A percentile compares a stretch with the other conserved stretches of the same genome.
phyloP scores from a whole-genome alignment of 1,140 invertebrate genomes.

The Trachymyrmex septentrionalis region DNA sequence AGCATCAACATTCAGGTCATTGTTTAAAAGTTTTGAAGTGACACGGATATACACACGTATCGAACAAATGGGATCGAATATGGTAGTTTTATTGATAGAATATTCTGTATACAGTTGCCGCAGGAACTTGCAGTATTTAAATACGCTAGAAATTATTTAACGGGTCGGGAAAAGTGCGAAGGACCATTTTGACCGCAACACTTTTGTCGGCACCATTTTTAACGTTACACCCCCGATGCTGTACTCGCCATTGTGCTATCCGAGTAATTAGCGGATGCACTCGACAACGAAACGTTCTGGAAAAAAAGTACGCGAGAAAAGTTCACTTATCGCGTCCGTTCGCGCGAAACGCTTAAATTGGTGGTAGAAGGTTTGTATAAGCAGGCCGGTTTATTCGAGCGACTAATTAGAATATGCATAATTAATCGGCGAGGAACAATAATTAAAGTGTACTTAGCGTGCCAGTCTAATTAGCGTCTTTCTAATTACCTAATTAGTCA shows the following conservation, averaged over 20 bases:
- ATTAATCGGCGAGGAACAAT: constrained; percentile 71
- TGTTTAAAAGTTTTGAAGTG: constrained; percentile 5
- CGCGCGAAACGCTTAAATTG: constrained; percentile 47
- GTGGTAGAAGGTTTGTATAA: constrained; percentile 34
- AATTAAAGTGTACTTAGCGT: constrained; percentile 67
- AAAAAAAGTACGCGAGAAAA: constrained; percentile 50
- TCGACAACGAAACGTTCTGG: constrained; percentile 40
- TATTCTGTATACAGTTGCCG: neutral
- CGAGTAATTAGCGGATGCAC: constrained; percentile 63
- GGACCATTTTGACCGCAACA: constrained; percentile 40
- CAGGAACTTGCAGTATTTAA: constrained; percentile 48
- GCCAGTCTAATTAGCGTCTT: constrained; percentile 72
- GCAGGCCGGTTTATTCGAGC: constrained; percentile 64
- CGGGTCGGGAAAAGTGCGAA: constrained; percentile 70
- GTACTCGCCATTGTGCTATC: constrained; percentile 34
- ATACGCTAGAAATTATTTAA: constrained; percentile 69
- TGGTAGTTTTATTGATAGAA: neutral
- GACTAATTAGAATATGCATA: constrained; percentile 75
- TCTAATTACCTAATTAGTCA: constrained; percentile 75
- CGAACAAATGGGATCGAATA: neutral
- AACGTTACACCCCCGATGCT: constrained; percentile 19
- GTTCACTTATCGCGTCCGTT: constrained; percentile 49
- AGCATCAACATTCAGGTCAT: neutral
- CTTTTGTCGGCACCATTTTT: constrained; percentile 8
- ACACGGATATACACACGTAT: neutral